These are phyloP conservation scores for Zygogramma bicolorata DNA, from an alignment of 2,888 invertebrate species.

Conservation along the genomic window DNA sequence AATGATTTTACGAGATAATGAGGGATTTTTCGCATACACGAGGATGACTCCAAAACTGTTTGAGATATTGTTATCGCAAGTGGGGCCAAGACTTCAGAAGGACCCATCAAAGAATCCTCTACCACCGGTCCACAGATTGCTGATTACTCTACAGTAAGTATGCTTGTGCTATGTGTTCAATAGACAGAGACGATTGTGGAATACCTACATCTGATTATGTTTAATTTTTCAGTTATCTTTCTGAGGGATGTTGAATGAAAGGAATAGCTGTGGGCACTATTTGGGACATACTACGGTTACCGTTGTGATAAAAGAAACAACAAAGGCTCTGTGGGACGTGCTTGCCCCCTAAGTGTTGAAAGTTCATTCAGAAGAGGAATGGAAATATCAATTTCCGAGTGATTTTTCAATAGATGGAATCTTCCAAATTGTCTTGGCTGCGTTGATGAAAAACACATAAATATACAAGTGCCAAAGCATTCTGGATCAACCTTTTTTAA, in stretches of 20 bases:
- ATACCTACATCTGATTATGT: background rate
- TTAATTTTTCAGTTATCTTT: slow-evolving; percentile 4
- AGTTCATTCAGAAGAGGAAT: slow-evolving; percentile 17
- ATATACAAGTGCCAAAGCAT: slow-evolving; percentile 15
- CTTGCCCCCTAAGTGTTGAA: slow-evolving; percentile 12
- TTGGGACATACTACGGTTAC: slow-evolving; percentile 22
- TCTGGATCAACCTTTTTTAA: slow-evolving; percentile 18
- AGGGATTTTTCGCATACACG: too few species aligned
- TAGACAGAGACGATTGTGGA: background rate
- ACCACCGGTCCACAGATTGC: slow-evolving; percentile 7
- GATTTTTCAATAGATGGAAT: slow-evolving; percentile 15
- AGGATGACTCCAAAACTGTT: too few species aligned
- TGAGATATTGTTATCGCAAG: background rate
- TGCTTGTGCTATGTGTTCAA: background rate
- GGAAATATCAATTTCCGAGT: slow-evolving; percentile 17
- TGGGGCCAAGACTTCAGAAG: slow-evolving; percentile 3
- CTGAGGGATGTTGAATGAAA: slow-evolving; percentile 12
- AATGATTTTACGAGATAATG: too few species aligned
- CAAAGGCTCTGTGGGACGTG: slow-evolving; percentile 14
- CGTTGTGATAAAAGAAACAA: slow-evolving; percentile 18
- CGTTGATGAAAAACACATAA: slow-evolving; percentile 14
- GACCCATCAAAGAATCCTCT: slow-evolving; percentile 5
- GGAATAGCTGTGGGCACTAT: slow-evolving; percentile 6
- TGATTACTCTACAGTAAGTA: slow-evolving; percentile 10
- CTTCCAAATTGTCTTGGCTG: too few species aligned